A percentile compares a stretch with the other conserved stretches of the same genome.
These are phyloP conservation scores for Salvelinus alpinus DNA, from an alignment of 2,113 vertebrate species.

Conservation along the genomic window DNA sequence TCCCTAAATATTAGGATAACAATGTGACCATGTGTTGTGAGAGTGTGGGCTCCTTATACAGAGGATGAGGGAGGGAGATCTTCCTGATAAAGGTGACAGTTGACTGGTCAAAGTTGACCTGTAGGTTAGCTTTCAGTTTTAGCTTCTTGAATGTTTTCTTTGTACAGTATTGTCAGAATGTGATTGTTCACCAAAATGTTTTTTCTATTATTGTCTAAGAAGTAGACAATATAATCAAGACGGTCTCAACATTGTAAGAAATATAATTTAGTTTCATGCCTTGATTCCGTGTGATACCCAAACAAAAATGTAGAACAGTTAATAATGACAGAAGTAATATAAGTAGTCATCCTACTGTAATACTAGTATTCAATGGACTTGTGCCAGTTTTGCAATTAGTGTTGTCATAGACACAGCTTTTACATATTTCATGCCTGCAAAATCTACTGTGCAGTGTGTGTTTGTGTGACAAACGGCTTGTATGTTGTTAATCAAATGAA, in stretches of 20 bases:
- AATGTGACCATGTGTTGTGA: constrained; percentile 36
- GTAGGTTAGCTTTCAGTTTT: constrained; percentile 23
- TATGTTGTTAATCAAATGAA: background rate
- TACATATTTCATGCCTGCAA: background rate
- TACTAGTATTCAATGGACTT: too few relatives aligned
- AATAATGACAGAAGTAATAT: too few relatives aligned
- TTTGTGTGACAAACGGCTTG: constrained; percentile 13
- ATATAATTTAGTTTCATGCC: too few relatives aligned
- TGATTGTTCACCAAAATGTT: background rate
- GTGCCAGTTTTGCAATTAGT: too few relatives aligned
- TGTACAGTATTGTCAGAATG: background rate
- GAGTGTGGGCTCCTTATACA: constrained; percentile 20
- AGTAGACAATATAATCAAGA: background rate
- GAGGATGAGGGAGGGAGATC: constrained; percentile 38
- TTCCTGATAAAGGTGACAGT: constrained; percentile 31
- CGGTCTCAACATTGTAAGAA: too few relatives aligned
- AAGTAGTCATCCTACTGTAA: too few relatives aligned
- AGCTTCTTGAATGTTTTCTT: background rate
- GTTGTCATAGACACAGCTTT: background rate
- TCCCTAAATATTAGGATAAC: constrained; percentile 58
- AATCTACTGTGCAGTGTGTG: constrained; percentile 15
- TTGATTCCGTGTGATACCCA: too few relatives aligned
- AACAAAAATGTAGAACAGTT: too few relatives aligned
- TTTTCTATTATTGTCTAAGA: background rate
- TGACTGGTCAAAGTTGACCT: constrained; percentile 26